phyloP scores from a whole-genome alignment of 2,797 vertebrate genomes.

The Myioborus melanocephalus region DNA sequence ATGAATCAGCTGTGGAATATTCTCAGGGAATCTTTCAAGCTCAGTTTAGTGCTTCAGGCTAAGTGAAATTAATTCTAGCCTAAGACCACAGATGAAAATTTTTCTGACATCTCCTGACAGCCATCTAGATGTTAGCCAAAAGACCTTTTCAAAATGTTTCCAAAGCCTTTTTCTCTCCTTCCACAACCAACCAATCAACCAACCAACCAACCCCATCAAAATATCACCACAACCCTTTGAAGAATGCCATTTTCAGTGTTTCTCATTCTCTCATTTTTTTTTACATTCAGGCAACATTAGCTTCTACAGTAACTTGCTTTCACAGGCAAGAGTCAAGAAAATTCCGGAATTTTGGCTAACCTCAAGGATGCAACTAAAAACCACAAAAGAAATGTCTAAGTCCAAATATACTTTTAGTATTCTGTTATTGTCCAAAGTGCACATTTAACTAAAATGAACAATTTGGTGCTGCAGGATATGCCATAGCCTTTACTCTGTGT shows the following conservation, averaged over 20 bases:
- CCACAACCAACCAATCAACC: background rate
- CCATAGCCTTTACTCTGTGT: background rate
- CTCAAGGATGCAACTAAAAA: background rate
- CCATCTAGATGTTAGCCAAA: background rate
- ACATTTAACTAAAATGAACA: background rate
- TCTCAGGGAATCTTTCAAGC: background rate
- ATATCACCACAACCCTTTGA: background rate
- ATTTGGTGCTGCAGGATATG: background rate
- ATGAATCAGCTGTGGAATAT: background rate
- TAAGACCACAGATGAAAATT: background rate
- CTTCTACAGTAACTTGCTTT: background rate
- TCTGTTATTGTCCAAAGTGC: background rate
- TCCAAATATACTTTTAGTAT: background rate
- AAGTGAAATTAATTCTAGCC: background rate
- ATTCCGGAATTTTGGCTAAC: background rate
- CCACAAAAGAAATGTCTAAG: background rate
- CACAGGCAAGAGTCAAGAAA: background rate
- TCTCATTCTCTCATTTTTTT: background rate
- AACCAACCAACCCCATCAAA: background rate
- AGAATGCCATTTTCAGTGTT: background rate
- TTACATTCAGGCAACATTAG: background rate
- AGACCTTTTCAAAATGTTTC: background rate
- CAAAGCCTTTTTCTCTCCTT: background rate
- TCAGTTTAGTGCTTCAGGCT: background rate
- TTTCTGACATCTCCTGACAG: background rate